phyloP scores from a whole-genome alignment of 2,888 invertebrate genomes.

The Aethes cnicana region DNA sequence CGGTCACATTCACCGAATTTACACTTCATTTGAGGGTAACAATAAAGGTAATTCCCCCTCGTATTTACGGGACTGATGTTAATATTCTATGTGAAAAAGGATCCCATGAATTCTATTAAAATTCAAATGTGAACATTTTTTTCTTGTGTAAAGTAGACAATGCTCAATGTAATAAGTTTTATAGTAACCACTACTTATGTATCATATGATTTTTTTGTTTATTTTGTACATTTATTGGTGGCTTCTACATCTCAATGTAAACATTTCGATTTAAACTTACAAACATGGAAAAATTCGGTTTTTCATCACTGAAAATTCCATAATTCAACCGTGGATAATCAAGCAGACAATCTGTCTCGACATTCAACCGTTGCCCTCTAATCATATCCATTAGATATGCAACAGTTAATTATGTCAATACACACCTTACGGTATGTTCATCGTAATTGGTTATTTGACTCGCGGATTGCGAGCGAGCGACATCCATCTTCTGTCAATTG shows the following conservation, averaged over 20 bases:
- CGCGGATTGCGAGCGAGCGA: conserved; percentile 56
- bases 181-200: no score
- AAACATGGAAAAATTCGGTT: background rate
- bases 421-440: conserved; percentile 78
- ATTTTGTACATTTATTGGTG: no score
- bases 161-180: background rate
- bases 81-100: conserved; percentile 12
- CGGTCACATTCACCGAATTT: conserved; percentile 43
- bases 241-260: no score
- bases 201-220: no score
- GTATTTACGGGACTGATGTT: conserved; percentile 10
- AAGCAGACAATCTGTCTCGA: conserved; percentile 7
- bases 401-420: conserved; percentile 73
- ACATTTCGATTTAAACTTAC: no score
- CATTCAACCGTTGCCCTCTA: conserved; percentile 15
- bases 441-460: conserved; percentile 78
- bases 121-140: conserved; percentile 23
- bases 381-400: conserved; percentile 70
- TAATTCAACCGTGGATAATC: conserved; percentile 1
- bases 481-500: conserved; percentile 56
- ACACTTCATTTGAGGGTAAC: conserved; percentile 56
- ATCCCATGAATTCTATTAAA: conserved; percentile 10
- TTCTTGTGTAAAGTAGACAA: background rate
- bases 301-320: background rate
- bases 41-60: conserved; percentile 39